Evolutionary conservation across 2,888 invertebrate species (phyloP), one percentile per base, ranked within the genome.

Genomic region (Linnaemya vulpina): DNA sequence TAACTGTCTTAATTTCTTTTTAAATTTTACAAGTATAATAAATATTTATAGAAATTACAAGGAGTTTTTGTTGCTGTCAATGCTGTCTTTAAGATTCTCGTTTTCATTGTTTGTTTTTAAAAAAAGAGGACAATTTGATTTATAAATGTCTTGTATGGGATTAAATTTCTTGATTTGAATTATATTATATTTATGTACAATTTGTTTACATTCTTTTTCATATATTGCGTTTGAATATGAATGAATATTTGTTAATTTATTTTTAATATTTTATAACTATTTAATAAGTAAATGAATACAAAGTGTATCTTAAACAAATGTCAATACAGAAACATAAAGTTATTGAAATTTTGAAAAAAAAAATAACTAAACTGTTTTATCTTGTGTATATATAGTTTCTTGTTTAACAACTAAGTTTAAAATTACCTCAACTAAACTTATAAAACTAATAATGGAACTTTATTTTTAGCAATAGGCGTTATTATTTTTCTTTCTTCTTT

Each of bases 361-460:
- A 79, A 43, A 38, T 53, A 55, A 30, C 38, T 11, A 17, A 70
- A 51, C 38, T 38, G 17, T 60, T 71, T 38, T 55, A 40, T 17
- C 46, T 58, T 38, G n/a, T n/a, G 40, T 73, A 30, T 30, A 5
- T 30, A 30, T 30, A 30, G 1, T 73, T 38, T 77, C 7, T 38
- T 30, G 38, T 22, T 22, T 40, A 30, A 15, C 38, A 60, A 62
- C 51, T 63, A 62, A 79, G 71, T 60, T 75, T 63, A 68, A 68
- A 76, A 78, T 78, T 78, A 63, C 78, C 78, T 80, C 77, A 79
- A 85, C 82, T 85, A 82, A 85, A 85, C 81, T 85, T 85, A 82
- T 82, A 76, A 70, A 85, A 85, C 85, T 85, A 85, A 85, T 82
- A 85, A 82, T 85, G 85, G 85, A 85, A 85, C 85, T 85, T 85